These are phyloP conservation scores for Parasteatoda tepidariorum DNA, from an alignment of 1,140 invertebrate species.

Conservation along the genomic window DNA sequence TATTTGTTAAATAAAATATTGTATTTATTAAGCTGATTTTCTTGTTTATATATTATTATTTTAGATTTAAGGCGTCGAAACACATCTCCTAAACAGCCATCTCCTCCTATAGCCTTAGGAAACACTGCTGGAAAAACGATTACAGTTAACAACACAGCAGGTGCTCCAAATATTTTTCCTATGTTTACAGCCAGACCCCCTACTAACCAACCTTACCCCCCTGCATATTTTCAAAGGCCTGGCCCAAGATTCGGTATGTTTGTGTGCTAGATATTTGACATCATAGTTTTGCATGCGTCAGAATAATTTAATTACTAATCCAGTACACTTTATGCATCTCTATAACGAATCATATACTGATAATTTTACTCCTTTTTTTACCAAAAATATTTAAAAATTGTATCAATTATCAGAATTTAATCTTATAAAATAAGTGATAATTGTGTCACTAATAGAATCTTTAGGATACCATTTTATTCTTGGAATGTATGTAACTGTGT, in stretches of 20 bases:
- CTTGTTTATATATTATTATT: neutral
- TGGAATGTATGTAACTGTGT: too few species aligned
- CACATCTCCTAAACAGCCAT: neutral
- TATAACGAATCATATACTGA: too few species aligned
- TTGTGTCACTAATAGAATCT: too few species aligned
- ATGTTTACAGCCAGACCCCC: slow-evolving; percentile 7
- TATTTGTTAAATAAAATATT: too few species aligned
- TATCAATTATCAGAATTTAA: too few species aligned
- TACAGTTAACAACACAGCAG: slow-evolving; percentile 25
- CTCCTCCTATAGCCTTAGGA: neutral
- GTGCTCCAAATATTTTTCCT: slow-evolving; percentile 43
- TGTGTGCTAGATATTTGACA: neutral
- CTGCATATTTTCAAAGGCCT: slow-evolving; percentile 50
- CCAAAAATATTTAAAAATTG: too few species aligned
- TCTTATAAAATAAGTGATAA: too few species aligned
- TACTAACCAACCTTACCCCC: slow-evolving; percentile 56
- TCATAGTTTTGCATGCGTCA: too few species aligned
- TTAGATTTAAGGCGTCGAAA: slow-evolving; percentile 44
- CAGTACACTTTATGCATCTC: too few species aligned
- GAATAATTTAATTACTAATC: neutral
- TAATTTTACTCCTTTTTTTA: too few species aligned
- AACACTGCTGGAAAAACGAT: slow-evolving; percentile 9
- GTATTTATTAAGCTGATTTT: too few species aligned
- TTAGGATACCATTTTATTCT: too few species aligned
- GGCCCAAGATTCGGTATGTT: slow-evolving; percentile 51